These are phyloP conservation scores for Artibeus jamaicensis DNA, from an alignment of 2,797 vertebrate genomes.

Conservation along the genomic window DNA sequence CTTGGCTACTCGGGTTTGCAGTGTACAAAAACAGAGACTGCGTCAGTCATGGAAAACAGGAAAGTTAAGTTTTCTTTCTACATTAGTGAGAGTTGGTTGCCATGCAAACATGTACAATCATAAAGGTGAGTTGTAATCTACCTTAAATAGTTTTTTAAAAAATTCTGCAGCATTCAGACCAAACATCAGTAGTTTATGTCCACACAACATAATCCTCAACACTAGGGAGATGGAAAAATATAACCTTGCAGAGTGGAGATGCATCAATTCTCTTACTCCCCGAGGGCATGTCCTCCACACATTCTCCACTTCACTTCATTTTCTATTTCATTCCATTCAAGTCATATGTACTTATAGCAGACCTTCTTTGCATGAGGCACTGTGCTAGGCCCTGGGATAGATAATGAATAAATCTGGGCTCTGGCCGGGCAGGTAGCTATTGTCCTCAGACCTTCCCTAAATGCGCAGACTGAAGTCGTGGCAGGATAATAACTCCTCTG, in stretches of 20 bases:
- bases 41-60: neutral
- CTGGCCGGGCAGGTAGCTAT: neutral
- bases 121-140: slow-evolving; percentile 17
- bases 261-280: neutral
- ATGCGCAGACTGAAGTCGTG: neutral
- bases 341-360: neutral
- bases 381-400: neutral
- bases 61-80: neutral
- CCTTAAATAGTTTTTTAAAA: neutral
- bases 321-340: neutral
- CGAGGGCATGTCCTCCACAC: neutral
- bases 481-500: neutral
- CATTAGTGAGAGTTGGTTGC: neutral
- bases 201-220: neutral
- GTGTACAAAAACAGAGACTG: neutral
- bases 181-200: neutral
- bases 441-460: neutral
- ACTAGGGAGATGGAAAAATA: neutral
- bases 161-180: neutral
- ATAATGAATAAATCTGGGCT: neutral
- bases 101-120: neutral
- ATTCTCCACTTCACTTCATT: neutral
- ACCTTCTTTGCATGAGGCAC: neutral
- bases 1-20: neutral
- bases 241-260: neutral